These are phyloP conservation scores for Zaprionus lachaisei DNA, from an alignment of 1,140 invertebrate genomes.

Conservation along the genomic window DNA sequence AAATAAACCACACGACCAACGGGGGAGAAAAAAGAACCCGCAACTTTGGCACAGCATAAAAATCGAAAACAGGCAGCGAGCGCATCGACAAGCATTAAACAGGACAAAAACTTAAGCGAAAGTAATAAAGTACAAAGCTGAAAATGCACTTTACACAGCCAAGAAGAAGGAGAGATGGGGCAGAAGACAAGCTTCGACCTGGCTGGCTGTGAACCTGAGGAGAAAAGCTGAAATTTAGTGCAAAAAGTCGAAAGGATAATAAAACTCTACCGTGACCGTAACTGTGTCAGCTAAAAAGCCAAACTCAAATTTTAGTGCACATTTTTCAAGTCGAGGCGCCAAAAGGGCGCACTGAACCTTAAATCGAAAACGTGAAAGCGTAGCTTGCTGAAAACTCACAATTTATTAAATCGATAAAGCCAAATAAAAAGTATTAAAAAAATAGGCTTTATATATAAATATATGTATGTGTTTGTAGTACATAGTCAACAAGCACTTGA, in stretches of 20 bases:
- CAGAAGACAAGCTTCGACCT: neutral
- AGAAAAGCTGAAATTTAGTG: conserved; percentile 53
- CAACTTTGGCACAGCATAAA: conserved; percentile 54
- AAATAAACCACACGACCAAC: conserved; percentile 27
- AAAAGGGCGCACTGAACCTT: conserved; percentile 52
- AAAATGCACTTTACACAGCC: conserved; percentile 56
- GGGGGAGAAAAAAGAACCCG: conserved; percentile 13
- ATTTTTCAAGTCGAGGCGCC: conserved; percentile 32
- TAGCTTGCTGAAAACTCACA: conserved; percentile 32
- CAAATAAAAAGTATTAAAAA: conserved; percentile 14
- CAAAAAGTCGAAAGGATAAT: conserved; percentile 59
- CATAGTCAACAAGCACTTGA: conserved; percentile 32
- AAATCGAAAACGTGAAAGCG: conserved; percentile 63
- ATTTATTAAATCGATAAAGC: conserved; percentile 80
- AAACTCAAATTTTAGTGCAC: conserved; percentile 39
- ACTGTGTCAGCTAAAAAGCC: conserved; percentile 63
- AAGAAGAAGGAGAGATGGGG: neutral
- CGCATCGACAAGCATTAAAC: conserved; percentile 45
- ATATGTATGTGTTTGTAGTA: neutral
- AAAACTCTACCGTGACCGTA: conserved; percentile 64
- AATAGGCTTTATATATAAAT: neutral
- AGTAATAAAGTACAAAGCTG: conserved; percentile 74
- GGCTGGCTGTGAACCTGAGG: conserved; percentile 23
- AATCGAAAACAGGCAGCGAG: conserved; percentile 52
- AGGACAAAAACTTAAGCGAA: conserved; percentile 56